A percentile compares a stretch with the other conserved stretches of the same genome.
Evolutionary conservation across 30 jellyfish, hydroid and myxozoan species (phyloP).

Genomic region (Aurelia aurita): DNA sequence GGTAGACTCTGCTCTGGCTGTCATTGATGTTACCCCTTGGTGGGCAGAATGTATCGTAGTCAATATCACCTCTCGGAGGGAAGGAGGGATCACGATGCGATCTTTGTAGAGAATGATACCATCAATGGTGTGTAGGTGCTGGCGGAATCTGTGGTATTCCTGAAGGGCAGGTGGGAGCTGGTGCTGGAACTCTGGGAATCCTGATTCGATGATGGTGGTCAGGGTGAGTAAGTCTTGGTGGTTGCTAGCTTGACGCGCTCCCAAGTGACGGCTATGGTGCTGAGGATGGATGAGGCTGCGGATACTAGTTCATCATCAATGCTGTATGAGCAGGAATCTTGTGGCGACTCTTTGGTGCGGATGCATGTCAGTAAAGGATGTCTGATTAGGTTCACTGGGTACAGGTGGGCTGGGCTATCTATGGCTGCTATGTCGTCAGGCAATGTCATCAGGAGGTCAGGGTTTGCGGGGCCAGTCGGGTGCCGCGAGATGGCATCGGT

Average conservation of each 20-base stretch:
- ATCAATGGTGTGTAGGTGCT: not conserved
- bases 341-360: too few relatives aligned
- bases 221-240: not conserved
- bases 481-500: not conserved
- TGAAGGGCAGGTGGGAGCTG: not conserved
- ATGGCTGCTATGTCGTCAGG: not conserved
- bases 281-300: not conserved
- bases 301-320: too few relatives aligned
- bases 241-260: not conserved
- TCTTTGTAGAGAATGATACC: not conserved
- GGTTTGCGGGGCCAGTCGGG: not conserved
- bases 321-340: too few relatives aligned
- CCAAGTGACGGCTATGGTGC: not conserved
- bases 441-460: not conserved
- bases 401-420: too few relatives aligned
- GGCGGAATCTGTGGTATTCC: not conserved
- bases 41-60: slow-evolving; percentile 48
- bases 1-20: slow-evolving; percentile 39
- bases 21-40: slow-evolving; percentile 41
- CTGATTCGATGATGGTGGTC: not conserved
- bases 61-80: slow-evolving; percentile 25
- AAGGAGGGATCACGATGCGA: slow-evolving; percentile 46
- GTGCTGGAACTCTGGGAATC: not conserved
- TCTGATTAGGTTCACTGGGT: too few relatives aligned
- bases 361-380: too few relatives aligned